Evolutionary conservation across 2,113 vertebrate species (phyloP).

Genomic region (Globicephala melas): DNA sequence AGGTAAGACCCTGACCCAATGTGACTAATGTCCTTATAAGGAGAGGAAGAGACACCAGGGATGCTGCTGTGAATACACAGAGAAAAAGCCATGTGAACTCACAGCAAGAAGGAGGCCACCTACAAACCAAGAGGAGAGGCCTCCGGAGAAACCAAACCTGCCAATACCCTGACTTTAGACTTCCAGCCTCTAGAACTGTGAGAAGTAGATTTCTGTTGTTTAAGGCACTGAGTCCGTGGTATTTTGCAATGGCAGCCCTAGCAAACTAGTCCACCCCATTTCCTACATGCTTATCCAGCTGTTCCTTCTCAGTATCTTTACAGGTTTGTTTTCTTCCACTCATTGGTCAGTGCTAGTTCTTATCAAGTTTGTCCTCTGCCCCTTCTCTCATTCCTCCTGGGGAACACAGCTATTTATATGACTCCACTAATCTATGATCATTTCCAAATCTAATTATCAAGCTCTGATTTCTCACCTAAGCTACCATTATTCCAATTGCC

Average conservation of each 20-base stretch:
- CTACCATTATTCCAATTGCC: neutral
- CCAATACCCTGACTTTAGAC: neutral
- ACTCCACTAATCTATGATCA: neutral
- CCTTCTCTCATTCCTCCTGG: neutral
- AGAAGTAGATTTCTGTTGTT: neutral
- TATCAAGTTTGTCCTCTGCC: neutral
- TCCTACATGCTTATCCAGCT: neutral
- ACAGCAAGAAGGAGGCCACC: neutral
- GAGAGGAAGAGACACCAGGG: neutral
- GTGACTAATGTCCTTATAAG: neutral
- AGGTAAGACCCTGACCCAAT: neutral
- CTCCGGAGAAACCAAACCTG: neutral
- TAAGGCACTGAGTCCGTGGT: neutral
- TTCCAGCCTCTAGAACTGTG: neutral
- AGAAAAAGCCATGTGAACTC: neutral
- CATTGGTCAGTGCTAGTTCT: neutral
- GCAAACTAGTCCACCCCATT: too few relatives aligned
- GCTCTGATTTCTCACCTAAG: neutral
- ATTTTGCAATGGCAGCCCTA: neutral
- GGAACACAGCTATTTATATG: neutral
- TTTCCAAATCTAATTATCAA: neutral
- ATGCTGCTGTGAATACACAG: neutral
- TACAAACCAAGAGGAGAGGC: neutral
- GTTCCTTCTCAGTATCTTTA: neutral
- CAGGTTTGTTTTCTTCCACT: neutral